Conservation (phyloP, 2,113 vertebrate genomes). For the Pantherophis guttatus region DNA sequence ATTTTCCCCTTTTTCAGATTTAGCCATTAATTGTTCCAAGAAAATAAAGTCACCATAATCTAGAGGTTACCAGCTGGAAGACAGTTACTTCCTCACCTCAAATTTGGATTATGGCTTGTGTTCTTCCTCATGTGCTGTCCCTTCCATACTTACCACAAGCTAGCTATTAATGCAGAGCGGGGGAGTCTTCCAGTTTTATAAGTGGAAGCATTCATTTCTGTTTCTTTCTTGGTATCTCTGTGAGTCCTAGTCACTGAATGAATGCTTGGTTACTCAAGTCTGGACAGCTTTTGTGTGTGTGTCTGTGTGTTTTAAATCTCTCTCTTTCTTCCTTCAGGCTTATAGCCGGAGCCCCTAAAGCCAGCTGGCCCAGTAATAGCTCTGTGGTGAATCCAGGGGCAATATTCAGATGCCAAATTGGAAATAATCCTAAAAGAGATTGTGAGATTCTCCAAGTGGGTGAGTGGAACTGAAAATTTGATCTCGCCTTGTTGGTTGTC, state of each 20-base stretch:
- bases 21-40: not conserved
- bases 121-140: not conserved
- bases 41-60: not conserved
- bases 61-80: not conserved
- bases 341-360: slow-evolving; percentile 84
- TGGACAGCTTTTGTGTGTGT: not conserved
- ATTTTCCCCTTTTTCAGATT: not conserved
- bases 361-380: slow-evolving; percentile 65
- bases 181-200: not conserved
- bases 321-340: slow-evolving; percentile 72
- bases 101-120: not conserved
- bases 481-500: not conserved
- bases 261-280: not conserved
- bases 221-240: not conserved
- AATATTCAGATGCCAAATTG: slow-evolving; percentile 81
- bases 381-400: slow-evolving; percentile 78
- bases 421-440: slow-evolving; percentile 45
- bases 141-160: not conserved
- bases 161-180: not conserved
- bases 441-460: slow-evolving; percentile 74
- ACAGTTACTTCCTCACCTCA: not conserved
- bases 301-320: not conserved
- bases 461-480: slow-evolving; percentile 58
- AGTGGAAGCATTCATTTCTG: not conserved
- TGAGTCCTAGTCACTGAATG: not conserved